These are phyloP conservation scores for Sterrhoptilus dennistouni DNA, from an alignment of 2,113 vertebrate species.

Conservation along the genomic window DNA sequence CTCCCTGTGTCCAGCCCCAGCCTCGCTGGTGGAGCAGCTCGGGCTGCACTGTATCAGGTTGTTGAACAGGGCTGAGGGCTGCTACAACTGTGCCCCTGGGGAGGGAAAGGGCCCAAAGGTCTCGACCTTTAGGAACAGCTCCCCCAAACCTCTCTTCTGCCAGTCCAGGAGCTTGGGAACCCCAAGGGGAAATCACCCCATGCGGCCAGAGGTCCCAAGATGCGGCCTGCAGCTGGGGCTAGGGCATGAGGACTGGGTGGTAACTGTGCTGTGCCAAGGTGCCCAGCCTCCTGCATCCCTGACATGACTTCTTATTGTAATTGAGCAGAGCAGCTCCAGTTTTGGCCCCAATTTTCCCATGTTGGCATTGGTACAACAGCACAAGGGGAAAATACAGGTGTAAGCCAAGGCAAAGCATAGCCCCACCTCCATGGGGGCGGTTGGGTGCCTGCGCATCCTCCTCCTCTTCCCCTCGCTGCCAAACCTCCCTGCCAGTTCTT, in stretches of 20 bases:
- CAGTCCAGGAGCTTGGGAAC: background rate
- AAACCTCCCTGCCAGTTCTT: background rate
- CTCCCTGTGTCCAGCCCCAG: background rate
- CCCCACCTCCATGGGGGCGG: rapidly evolving
- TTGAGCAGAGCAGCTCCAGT: rapidly evolving
- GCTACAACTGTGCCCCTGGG: background rate
- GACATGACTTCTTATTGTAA: background rate
- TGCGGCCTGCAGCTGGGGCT: background rate
- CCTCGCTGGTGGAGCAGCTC: rapidly evolving
- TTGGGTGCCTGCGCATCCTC: rapidly evolving
- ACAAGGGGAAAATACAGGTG: background rate
- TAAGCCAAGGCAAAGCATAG: background rate
- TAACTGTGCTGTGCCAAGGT: background rate
- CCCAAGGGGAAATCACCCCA: rapidly evolving
- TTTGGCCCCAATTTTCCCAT: background rate
- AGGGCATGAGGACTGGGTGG: rapidly evolving
- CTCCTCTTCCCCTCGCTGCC: rapidly evolving
- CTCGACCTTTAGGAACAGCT: background rate
- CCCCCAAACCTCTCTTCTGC: background rate
- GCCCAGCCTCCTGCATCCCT: background rate
- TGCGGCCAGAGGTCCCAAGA: rapidly evolving
- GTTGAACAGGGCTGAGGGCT: rapidly evolving
- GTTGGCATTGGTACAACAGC: rapidly evolving
- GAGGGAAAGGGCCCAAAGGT: background rate
- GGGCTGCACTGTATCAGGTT: rapidly evolving